Base-by-base conservation (phyloP, 2,888 invertebrate species). In the Cosmopolites sordidus region DNA sequence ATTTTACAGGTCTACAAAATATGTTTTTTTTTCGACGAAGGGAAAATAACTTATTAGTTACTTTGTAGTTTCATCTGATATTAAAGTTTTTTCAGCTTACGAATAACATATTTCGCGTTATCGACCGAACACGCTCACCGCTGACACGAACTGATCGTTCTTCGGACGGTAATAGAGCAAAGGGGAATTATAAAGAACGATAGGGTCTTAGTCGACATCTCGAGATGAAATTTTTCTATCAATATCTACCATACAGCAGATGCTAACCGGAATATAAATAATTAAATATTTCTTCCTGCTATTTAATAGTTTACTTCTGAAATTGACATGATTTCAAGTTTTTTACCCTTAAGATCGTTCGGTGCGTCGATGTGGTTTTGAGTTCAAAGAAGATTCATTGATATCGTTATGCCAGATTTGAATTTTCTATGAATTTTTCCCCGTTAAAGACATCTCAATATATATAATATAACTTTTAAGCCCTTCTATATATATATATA, bases 61-160 rank as follows among this genome's bases (percentile, higher is more conserved):
- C 53, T 53, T 33, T 43, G 51, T 18, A 46, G 16, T 29, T 56
- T 38, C 45, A 56, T 48, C 30, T 52, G 51, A 41, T 49, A 56
- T 42, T 42, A 56, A 41, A 16, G 51, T 48, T 42, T 48, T 49
- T 51, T 40, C 42, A 41, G 40, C 27, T 43, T 37, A 42, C 38
- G 37, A 48, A 44, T 27, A 48, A 44, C 52, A 50, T 50, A 50
- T 54, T 45, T 49, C 49, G 51, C 45, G 43, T 44, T 48, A 44
- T 51, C 44, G 51, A 48, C 48, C 48, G 30, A 51, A n/a, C n/a
- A 14, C 37, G 48, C 39, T 49, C 47, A 29, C 50, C 47, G 54
- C 30, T 38, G 52, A 56, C 49, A 46, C 48, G 48, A 52, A 56
- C 56, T 43, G 48, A 56, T 56, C 51, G 45, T 44, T 48, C 56